Evolutionary conservation across 2,113 vertebrate species (phyloP), one percentile per base, ranked within the genome.

Genomic region (Rhinoderma darwinii): DNA sequence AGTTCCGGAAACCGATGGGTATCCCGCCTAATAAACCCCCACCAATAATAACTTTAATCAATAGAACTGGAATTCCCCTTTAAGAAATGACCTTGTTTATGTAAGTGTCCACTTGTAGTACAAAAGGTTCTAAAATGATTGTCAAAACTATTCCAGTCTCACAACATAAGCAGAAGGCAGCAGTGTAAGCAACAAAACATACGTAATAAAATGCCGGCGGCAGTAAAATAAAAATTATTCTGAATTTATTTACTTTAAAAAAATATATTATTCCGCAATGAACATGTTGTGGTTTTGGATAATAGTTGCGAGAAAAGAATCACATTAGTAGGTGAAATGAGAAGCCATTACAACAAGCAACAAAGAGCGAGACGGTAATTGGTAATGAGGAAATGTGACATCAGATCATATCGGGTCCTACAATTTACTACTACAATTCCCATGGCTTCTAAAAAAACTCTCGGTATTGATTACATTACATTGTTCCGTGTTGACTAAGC

Each of bases 241-340:
- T 50, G 20, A 75, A 61, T 20, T n/a, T 41, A 84, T 86, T 86
- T 70, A 37, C 59, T 44, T 43, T 27, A 51, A 10, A 43, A 43
- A 68, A 22, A 84, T 73, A 80, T 41, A 72, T 59, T 50, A 22
- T 86, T 68, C 41, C 27, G 50, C 68, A 73, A 59, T 61, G 35
- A 75, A 74, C 37, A 20, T 61, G 37, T 75, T 84, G 77, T 17
- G 77, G 66, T 86, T 86, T 86, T 22, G 50, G 68, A 74, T 82
- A 82, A 87, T 87, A 74, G 50, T 44, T 32, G 51, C 59, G 18
- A 51, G 22, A 59, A 74, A 47, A 51, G 43, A 82, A 50, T 61
- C n/a, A 39, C 35, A 87, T 87, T 86, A 82, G 68, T 74, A 75
- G 68, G 77, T 82, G 77, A 75, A 87, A 87, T 82, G 50, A 51